Conservation (phyloP, 2,113 vertebrate species). For the Notarius lentiginosus region DNA sequence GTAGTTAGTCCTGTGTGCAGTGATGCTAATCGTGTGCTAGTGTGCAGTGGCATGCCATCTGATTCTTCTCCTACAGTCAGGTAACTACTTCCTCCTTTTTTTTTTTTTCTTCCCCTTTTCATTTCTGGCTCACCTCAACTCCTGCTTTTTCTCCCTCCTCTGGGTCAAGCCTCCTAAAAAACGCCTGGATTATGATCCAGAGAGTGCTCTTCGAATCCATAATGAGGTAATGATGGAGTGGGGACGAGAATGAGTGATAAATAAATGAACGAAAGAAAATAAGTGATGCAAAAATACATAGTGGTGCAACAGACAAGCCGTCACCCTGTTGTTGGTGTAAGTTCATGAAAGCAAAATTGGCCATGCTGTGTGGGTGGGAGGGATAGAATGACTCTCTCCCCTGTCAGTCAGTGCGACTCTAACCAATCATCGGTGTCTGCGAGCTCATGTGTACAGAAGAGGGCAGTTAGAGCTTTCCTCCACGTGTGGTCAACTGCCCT, state of each 20-base stretch:
- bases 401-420: too few species aligned
- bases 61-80: conserved; percentile 23
- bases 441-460: not conserved
- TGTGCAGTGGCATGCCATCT: conserved; percentile 27
- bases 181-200: conserved; percentile 57
- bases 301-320: not conserved
- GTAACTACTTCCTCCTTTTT: conserved; percentile 35
- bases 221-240: conserved; percentile 48
- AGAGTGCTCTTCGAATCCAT: conserved; percentile 42
- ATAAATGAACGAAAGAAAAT: not conserved
- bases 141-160: conserved; percentile 34
- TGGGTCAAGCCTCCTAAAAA: conserved; percentile 59
- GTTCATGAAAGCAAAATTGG: too few species aligned
- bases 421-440: not conserved
- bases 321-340: not conserved
- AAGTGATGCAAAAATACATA: not conserved
- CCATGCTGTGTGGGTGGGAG: not conserved
- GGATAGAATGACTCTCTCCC: not conserved
- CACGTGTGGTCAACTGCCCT: not conserved
- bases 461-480: not conserved
- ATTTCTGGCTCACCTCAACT: conserved; percentile 42
- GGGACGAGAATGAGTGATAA: not conserved
- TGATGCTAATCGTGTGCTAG: conserved; percentile 28
- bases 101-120: conserved; percentile 45
- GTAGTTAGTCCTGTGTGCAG: conserved; percentile 7